These are phyloP conservation scores for Carpatolechia fugitivella DNA, from an alignment of 2,888 invertebrate genomes.

Conservation along the genomic window DNA sequence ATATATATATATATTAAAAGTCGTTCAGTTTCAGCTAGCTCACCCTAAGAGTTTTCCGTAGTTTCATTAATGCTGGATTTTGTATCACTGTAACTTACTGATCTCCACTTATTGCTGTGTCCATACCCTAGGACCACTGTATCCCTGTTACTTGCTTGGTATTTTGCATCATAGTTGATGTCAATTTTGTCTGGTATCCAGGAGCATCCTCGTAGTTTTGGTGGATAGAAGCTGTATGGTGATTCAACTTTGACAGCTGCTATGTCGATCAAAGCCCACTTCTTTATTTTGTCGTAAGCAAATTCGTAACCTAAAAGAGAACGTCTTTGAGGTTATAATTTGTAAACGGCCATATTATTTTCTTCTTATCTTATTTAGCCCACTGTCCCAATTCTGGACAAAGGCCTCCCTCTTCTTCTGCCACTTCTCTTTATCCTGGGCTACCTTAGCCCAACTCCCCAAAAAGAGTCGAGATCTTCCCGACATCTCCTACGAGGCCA, in stretches of 20 bases:
- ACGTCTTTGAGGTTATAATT: too few species aligned
- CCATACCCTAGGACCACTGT: constrained; percentile 27
- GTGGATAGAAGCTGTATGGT: constrained; percentile 11
- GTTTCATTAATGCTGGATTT: too few species aligned
- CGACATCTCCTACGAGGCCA: too few species aligned
- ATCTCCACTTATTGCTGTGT: constrained; percentile 13
- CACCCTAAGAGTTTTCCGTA: too few species aligned
- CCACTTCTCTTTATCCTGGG: too few species aligned
- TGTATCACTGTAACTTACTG: neutral
- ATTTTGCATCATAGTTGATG: constrained; percentile 14
- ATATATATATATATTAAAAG: too few species aligned
- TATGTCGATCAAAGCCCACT: constrained; percentile 14
- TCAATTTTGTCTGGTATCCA: constrained; percentile 17
- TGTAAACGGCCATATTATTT: too few species aligned
- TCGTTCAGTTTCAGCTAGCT: too few species aligned
- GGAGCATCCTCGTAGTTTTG: constrained; percentile 13
- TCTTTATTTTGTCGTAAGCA: neutral
- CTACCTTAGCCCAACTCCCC: too few species aligned
- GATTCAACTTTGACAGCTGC: constrained; percentile 19
- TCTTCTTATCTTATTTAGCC: neutral
- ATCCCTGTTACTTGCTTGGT: constrained; percentile 12
- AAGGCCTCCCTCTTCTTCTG: too few species aligned
- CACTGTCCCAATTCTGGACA: too few species aligned
- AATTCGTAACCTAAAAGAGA: constrained; percentile 5
- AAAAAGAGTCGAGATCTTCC: too few species aligned